A percentile compares a stretch with the other conserved stretches of the same genome.
phyloP scores from a whole-genome alignment of 2,888 invertebrate genomes.

The Morpho deidamia region DNA sequence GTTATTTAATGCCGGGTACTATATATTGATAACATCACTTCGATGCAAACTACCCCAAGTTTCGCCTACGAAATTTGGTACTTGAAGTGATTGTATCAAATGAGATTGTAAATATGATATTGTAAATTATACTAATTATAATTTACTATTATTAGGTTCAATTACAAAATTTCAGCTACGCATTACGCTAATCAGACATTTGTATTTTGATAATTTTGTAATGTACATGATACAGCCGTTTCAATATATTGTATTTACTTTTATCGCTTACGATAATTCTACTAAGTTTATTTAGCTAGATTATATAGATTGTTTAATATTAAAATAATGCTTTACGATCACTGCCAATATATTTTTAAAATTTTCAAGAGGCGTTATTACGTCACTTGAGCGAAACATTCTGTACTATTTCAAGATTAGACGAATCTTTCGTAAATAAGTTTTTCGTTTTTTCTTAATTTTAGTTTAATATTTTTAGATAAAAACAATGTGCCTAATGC shows the following conservation, averaged over 20 bases:
- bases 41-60: slow-evolving; percentile 2
- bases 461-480: background rate
- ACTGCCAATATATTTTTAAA: slow-evolving; percentile 58
- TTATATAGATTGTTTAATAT: background rate
- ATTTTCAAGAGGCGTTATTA: background rate
- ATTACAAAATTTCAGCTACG: slow-evolving; percentile 1
- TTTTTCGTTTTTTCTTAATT: background rate
- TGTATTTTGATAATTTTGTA: slow-evolving; percentile 2
- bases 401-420: too few species aligned
- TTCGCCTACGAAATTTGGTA: background rate
- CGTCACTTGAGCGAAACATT: too few species aligned
- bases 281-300: background rate
- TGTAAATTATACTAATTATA: slow-evolving; percentile 18
- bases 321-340: slow-evolving; percentile 38
- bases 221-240: background rate
- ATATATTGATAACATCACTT: slow-evolving; percentile 21
- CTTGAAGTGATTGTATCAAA: slow-evolving; percentile 22
- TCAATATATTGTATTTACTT: background rate
- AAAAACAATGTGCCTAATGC: background rate
- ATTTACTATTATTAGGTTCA: slow-evolving; percentile 10
- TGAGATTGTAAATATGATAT: slow-evolving; percentile 15
- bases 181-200: background rate
- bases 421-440: too few species aligned
- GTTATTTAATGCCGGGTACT: too few species aligned
- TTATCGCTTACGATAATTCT: background rate